Base-by-base conservation (phyloP, 2,113 vertebrate genomes). In the Brachionichthys hirsutus region DNA sequence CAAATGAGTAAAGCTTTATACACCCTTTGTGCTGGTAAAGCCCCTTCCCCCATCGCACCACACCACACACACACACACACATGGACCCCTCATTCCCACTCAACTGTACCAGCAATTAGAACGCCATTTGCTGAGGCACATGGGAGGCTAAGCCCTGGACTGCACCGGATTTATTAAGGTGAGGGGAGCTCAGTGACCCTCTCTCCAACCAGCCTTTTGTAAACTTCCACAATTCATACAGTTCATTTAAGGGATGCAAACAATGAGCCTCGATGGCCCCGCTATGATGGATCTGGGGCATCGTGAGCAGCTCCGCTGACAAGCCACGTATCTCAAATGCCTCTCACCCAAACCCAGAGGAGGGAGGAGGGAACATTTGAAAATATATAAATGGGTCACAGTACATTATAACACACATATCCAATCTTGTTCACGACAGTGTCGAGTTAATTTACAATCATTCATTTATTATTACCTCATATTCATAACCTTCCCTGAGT, bases 241-340 rank as follows among this genome's bases (percentile, higher is more conserved):
- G 80, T 82, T 87, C 72, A 81, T 78, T 82, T 87, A 89, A 90
- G 87, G 86, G 84, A 84, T 79, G 76, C 67, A 54, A 68, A 80
- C 80, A 85, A 77, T 82, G 81, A 73, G 78, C 78, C 73, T 80
- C 81, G 65, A 61, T 81, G 83, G 85, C 79, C 70, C 64, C 22
- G 68, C 67, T 46, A 75, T 84, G 85, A 90, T 85, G 80, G 81
- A 91, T 88, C 81, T 84, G 59, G 85, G 80, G 76, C 83, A 73
- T 67, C 73, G 70, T 83, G 69, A 72, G 85, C 81, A 78, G 77
- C 78, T 78, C 80, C 54, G 75, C 78, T 79, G 83, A 80, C 67
- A 59, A 80, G 64, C 58, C 67, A 66, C 58, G 70, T 78, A 80
- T 78, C 81, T 78, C 56, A 77, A 66, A 83, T 41, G 66, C 71